Evolutionary conservation across 2,888 invertebrate genomes (phyloP), one percentile per base, ranked within the genome.

Genomic region (Achlya flavicornis): DNA sequence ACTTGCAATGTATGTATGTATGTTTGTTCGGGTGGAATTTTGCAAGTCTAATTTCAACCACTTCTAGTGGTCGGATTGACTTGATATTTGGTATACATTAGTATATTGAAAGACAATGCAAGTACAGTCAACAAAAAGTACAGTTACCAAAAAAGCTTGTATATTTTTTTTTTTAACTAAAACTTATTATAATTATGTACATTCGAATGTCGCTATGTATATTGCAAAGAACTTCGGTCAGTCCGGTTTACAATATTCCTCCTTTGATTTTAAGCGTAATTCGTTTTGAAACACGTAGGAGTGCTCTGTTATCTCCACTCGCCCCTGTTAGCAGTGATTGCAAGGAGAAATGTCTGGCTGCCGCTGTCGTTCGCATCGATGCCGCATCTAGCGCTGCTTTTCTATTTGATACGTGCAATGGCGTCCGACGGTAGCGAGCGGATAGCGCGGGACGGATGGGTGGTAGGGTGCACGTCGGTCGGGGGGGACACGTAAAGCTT

Each of bases 341-440:
- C 83, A 81, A 63, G 72, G 76, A 77, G 72, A 69, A 66, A 75
- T 66, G 67, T 63, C 26, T 66, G 69, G 64, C 70, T 67, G 53
- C 53, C 65, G 71, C 70, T 75, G 74, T 84, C 87, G 86, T 70
- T 83, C 64, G 71, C 72, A 83, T 73, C 68, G 70, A 73, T 74
- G 77, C 86, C 87, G 84, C 87, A 89, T 83, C 74, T 81, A 81
- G 77, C 84, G 81, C 75, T 84, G 76, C 75, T 76, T 71, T 71
- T 77, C 74, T 72, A 76, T 70, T 72, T 71, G 74, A 73, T 80
- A 79, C 78, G 72, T 84, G 81, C 80, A 82, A 71, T 77, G 77
- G 75, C 80, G 75, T 80, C 73, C 75, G 77, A 80, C 67, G 75
- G 77, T 76, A 86, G 73, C 74, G 78, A 86, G 73, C 74, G 78